phyloP scores from a whole-genome alignment of 1,140 invertebrate genomes.

The Brachionus sp. region DNA sequence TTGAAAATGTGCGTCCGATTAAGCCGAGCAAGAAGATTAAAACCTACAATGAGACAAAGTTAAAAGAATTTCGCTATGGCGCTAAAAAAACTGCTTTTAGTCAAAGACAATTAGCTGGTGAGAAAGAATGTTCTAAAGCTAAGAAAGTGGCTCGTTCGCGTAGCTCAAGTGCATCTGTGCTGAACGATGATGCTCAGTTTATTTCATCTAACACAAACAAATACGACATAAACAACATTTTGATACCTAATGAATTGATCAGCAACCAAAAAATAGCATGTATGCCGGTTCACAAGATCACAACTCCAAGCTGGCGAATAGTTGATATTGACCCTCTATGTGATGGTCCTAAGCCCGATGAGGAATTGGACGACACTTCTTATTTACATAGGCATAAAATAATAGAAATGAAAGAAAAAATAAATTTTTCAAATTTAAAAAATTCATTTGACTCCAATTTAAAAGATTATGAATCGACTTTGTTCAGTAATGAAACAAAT shows the following conservation, averaged over 20 bases:
- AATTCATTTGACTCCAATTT: not conserved
- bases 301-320: not conserved
- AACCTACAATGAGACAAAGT: not conserved
- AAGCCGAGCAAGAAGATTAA: not conserved
- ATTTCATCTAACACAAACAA: not conserved
- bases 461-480: not conserved
- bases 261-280: not conserved
- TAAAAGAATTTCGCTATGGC: not conserved
- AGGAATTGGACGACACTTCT: not conserved
- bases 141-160: not conserved
- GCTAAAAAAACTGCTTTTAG: not conserved
- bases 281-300: not conserved
- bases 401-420: not conserved
- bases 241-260: not conserved
- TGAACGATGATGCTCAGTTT: not conserved
- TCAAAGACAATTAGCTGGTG: not conserved
- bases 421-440: constrained; percentile 8
- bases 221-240: not conserved
- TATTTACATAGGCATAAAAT: not conserved
- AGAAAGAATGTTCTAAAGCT: not conserved
- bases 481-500: not conserved
- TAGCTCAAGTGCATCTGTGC: not conserved
- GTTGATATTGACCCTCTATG: not conserved
- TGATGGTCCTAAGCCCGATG: not conserved
- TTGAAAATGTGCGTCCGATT: not conserved